Percentiles rank a stretch among this genome's conserved stretches.
Evolutionary conservation across 2,113 vertebrate species (phyloP).

Genomic region (Lepus timidus): DNA sequence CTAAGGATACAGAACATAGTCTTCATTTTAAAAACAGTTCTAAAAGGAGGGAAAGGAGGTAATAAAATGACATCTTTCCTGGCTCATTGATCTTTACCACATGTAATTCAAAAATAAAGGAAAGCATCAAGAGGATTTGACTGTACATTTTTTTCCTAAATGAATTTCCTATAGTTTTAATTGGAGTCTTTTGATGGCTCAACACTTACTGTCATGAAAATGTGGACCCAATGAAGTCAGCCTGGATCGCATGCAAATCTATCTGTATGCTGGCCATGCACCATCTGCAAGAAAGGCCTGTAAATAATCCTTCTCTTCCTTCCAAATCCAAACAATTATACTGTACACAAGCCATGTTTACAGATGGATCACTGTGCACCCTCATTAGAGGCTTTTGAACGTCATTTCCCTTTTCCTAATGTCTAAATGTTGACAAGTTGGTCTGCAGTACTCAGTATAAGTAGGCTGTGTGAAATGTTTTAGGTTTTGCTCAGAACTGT

Average conservation of each 20-base stretch:
- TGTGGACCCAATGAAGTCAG: background rate
- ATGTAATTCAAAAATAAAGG: constrained; percentile 56
- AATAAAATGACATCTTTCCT: constrained; percentile 4
- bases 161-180: constrained; percentile 40
- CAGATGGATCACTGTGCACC: constrained; percentile 29
- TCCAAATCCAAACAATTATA: constrained; percentile 66
- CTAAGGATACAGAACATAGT: background rate
- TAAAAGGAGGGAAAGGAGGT: background rate
- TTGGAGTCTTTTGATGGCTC: constrained; percentile 36
- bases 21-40: background rate
- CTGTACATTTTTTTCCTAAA: background rate
- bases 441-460: background rate
- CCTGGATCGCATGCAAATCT: background rate
- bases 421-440: constrained; percentile 17
- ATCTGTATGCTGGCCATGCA: background rate
- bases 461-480: background rate
- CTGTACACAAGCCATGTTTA: constrained; percentile 62
- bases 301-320: constrained; percentile 57
- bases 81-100: constrained; percentile 25
- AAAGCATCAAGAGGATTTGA: constrained; percentile 26
- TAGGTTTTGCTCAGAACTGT: constrained; percentile 11
- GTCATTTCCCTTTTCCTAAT: constrained; percentile 23
- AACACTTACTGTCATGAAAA: constrained; percentile 44
- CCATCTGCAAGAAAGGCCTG: constrained; percentile 41
- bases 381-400: constrained; percentile 16